phyloP scores from a whole-genome alignment of 1,140 invertebrate genomes.

The Eumaeus atala region DNA sequence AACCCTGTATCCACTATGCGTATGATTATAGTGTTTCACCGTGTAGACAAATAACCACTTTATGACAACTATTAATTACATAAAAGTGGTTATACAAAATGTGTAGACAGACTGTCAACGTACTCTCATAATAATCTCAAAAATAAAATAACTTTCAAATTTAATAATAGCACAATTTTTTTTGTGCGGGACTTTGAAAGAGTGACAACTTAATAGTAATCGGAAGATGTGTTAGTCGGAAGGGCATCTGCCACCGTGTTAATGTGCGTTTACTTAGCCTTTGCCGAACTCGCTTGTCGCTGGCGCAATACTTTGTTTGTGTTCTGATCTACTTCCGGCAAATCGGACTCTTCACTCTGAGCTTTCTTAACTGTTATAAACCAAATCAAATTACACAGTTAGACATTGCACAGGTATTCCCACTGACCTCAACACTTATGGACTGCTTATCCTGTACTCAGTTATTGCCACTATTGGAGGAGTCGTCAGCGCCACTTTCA shows the following conservation, averaged over 20 bases:
- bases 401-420: slow-evolving; percentile 13
- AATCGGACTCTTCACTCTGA: slow-evolving; percentile 73
- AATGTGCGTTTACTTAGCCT: slow-evolving; percentile 59
- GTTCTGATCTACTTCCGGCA: slow-evolving; percentile 78
- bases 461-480: too few species aligned
- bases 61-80: slow-evolving; percentile 15
- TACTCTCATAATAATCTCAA: slow-evolving; percentile 1
- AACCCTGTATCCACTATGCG: slow-evolving; percentile 73
- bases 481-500: too few species aligned
- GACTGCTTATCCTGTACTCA: too few species aligned
- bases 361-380: slow-evolving; percentile 71
- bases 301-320: slow-evolving; percentile 76
- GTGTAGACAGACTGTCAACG: not conserved
- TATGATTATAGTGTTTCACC: slow-evolving; percentile 59
- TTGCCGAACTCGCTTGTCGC: slow-evolving; percentile 46
- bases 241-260: slow-evolving; percentile 8
- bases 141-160: slow-evolving; percentile 1
- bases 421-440: too few species aligned
- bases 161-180: not conserved
- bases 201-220: slow-evolving; percentile 3
- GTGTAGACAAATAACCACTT: slow-evolving; percentile 33
- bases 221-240: slow-evolving; percentile 6
- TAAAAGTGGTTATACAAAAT: not conserved
- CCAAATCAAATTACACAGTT: slow-evolving; percentile 16
- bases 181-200: slow-evolving; percentile 5